Evolutionary conservation across 2,888 invertebrate species (phyloP).

Genomic region (Chrysopilus asiliformis): DNA sequence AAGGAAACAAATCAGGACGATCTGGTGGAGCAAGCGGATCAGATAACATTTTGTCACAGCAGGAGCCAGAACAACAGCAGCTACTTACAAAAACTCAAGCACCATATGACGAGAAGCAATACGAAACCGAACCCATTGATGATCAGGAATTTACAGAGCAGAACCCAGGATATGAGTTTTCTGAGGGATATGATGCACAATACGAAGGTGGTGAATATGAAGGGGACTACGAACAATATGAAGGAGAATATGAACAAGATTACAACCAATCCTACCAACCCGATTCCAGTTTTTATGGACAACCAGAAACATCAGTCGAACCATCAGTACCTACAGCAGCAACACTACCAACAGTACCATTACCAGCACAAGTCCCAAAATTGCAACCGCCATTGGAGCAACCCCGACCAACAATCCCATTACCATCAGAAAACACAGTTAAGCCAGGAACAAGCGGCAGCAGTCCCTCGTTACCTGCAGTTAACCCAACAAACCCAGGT

Average conservation of each 20-base stretch:
- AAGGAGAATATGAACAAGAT: conserved; percentile 11
- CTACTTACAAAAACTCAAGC: conserved; percentile 14
- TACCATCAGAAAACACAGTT: conserved; percentile 25
- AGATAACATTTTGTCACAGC: conserved; percentile 6
- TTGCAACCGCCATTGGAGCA: conserved; percentile 6
- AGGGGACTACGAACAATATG: conserved; percentile 13
- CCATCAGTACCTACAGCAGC: conserved; percentile 7
- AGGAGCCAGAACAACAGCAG: conserved; percentile 17
- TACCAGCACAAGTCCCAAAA: conserved; percentile 2
- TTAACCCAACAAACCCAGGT: conserved; percentile 22
- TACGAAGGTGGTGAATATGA: conserved; percentile 17
- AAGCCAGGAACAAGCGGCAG: conserved; percentile 34
- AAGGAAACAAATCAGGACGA: conserved; percentile 29
- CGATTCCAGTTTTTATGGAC: conserved; percentile 7
- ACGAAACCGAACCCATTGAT: conserved; percentile 19
- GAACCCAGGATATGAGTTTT: conserved; percentile 5
- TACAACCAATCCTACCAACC: conserved; percentile 12
- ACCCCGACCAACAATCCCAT: conserved; percentile 15
- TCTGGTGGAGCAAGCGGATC: no score
- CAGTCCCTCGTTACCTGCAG: conserved; percentile 31
- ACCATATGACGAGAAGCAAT: conserved; percentile 13
- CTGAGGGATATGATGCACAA: conserved; percentile 10
- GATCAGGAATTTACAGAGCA: conserved; percentile 21
- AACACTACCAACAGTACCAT: conserved; percentile 13
- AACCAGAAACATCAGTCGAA: conserved; percentile 8